Evolutionary conservation across 2,888 invertebrate genomes (phyloP).

Genomic region (Tetheella fluctuosa): DNA sequence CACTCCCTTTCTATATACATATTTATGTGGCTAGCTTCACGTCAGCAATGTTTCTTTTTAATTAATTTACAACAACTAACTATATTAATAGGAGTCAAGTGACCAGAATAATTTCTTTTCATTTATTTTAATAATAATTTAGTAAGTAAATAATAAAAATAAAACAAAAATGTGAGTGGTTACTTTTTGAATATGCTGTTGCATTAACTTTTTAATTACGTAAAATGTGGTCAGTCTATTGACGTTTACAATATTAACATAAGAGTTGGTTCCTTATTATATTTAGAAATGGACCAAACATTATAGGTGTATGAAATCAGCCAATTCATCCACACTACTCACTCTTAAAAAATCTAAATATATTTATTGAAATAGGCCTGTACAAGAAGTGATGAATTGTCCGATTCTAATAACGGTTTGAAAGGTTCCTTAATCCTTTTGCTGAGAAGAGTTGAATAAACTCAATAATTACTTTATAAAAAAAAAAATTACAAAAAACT

Average conservation of each 20-base stretch:
- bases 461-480: too few relatives aligned
- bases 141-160: constrained; percentile 48
- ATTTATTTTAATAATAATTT: constrained; percentile 60
- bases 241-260: background rate
- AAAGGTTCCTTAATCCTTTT: too few relatives aligned
- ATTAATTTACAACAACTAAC: constrained; percentile 56
- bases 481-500: too few relatives aligned
- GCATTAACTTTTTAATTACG: constrained; percentile 12
- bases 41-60: constrained; percentile 22
- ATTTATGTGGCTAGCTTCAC: constrained; percentile 44
- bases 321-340: background rate
- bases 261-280: background rate
- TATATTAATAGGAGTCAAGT: constrained; percentile 68
- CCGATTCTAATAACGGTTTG: too few relatives aligned
- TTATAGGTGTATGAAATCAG: background rate
- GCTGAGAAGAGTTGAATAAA: too few relatives aligned
- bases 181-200: constrained; percentile 27
- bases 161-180: constrained; percentile 48
- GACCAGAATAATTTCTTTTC: constrained; percentile 71
- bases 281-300: background rate
- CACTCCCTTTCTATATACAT: constrained; percentile 61
- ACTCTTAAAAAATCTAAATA: too few relatives aligned
- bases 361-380: too few relatives aligned
- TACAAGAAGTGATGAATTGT: too few relatives aligned
- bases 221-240: constrained; percentile 12